A percentile compares a stretch with the other conserved stretches of the same genome.
phyloP scores from a whole-genome alignment of 2,113 vertebrate species.

The Sus scrofa region T2T-Sscrofa CM000812.6:86948001-86948500 shows the following conservation, averaged over 20 bases:
- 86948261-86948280: background rate
- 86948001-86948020: background rate
- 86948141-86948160: background rate
- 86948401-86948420: background rate
- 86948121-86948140: background rate
- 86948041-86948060: background rate
- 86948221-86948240: background rate
- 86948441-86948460: background rate
- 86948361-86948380: background rate
- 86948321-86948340: background rate
- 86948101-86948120: background rate
- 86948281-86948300: background rate
- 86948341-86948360: background rate
- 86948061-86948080: background rate
- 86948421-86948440: background rate
- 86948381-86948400: background rate
- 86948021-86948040: background rate
- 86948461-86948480: background rate
- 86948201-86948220: background rate
- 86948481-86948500: background rate
- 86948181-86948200: background rate
- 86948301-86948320: background rate
- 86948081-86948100: background rate
- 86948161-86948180: background rate
- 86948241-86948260: background rate